Evolutionary conservation across 1,140 invertebrate genomes (phyloP), one percentile per base, ranked within the genome.

Genomic region (Drosophila lowei): DNA sequence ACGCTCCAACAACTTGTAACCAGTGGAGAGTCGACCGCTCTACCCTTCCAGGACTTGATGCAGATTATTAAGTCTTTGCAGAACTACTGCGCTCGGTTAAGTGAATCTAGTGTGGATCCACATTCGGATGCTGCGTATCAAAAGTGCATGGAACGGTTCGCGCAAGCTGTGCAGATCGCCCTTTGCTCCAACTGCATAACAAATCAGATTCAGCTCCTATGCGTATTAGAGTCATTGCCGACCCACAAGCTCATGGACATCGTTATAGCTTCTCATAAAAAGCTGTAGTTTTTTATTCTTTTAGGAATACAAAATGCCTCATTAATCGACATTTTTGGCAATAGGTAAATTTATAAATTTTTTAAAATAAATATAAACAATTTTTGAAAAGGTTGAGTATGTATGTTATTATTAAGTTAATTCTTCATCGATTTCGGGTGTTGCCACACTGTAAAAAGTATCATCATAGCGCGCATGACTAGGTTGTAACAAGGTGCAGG

Each of bases 111-210:
- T 7, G 48, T 75, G 6, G 55, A 61, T 5, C 81, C 88, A 2
- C 72, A 74, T 3, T 52, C 66, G 3, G 91, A 91, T 53, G 49
- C 56, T 6, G 74, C 72, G 44, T 91, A 93, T 58, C 91, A 94
- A 83, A 92, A 93, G 34, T 93, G 93, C 55, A 91, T 97, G 63
- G 95, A 96, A 80, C 93, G 96, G 81, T 93, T 96, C 38, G 95
- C 95, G 0, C 96, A 97, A 91, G 94, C 95, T 9, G 93, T 96
- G 1, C 96, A 96, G 90, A 93, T 96, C 11, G 94, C 95, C 0
- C 91, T 96, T 46, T 93, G 94, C 47, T 94, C 94, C 9, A 95
- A 95, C 61, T 96, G 95, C 90, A 94, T 95, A 86, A 95, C 95
- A 41, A 96, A 96, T 89, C 94, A 94, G 11, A 93, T 92, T 48